Percentiles rank a stretch among this genome's conserved stretches.
Conservation (phyloP, 2,888 invertebrate genomes). For the Linnaemya tessellans region DNA sequence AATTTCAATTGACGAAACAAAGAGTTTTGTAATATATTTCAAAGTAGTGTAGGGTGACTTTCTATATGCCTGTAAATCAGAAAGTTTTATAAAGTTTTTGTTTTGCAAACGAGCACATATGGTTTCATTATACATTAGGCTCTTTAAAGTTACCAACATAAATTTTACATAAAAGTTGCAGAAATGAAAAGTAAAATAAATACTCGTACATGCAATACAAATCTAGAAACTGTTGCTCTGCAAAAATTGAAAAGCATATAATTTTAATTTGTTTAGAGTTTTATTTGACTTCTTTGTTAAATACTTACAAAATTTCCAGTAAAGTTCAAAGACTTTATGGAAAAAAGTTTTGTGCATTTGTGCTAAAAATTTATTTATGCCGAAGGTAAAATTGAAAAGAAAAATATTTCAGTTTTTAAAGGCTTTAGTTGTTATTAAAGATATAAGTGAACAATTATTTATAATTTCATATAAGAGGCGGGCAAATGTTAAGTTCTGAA, state of each 20-base stretch:
- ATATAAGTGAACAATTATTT: no score
- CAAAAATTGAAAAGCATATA: conserved; percentile 27
- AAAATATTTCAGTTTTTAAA: no score
- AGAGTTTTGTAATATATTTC: neutral
- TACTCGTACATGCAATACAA: neutral
- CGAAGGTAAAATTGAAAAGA: neutral
- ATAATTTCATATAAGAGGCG: no score
- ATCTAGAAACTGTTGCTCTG: conserved; percentile 43
- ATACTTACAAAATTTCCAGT: neutral
- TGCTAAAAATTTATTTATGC: no score
- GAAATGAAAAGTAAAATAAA: conserved; percentile 4
- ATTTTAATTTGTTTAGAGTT: conserved; percentile 29
- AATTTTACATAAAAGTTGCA: conserved; percentile 23
- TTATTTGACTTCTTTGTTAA: conserved; percentile 12
- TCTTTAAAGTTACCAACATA: conserved; percentile 29
- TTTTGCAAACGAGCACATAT: conserved; percentile 61
- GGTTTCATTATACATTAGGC: conserved; percentile 58
- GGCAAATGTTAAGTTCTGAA: no score
- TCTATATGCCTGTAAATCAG: neutral
- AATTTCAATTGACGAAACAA: neutral
- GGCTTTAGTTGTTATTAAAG: no score
- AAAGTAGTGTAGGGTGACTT: neutral
- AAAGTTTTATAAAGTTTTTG: conserved; percentile 35
- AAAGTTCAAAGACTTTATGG: neutral
- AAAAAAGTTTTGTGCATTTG: neutral